Base-by-base conservation (phyloP, 1,140 invertebrate genomes). In the Oncopeltus fasciatus region DNA sequence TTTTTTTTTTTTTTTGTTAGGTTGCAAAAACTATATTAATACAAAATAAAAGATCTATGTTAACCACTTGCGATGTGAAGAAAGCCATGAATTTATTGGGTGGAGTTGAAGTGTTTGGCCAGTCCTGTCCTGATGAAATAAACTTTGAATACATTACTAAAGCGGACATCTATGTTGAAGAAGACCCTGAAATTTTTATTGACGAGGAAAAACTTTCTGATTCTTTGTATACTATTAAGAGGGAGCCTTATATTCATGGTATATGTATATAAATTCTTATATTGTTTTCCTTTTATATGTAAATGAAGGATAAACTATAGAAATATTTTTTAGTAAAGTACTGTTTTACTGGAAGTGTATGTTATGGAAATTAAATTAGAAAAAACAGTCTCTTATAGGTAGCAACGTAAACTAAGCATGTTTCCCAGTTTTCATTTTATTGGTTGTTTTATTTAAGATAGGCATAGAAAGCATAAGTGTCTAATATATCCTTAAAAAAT, bases 181-280 rank as follows among this genome's bases (percentile, higher is more conserved):
- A 65, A 16, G 66, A 67, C 44, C 11, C 33, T 16, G 64, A 65
- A 59, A 51, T 67, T 16, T 63, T 65, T 18, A 60, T 64, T 21
- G 49, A 62, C 26, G 38, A 57, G n/a, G 16, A 59, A 51, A 49
- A 63, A 1, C 24, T 47, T 24, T 26, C 58, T 12, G 51, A 60
- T 20, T 51, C 46, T 49, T 21, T 28, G 24, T 67, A 47, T 53
- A 57, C 38, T 4, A 61, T 63, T 21, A 38, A 28, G 2, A 44
- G 57, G 8, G 63, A 63, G 14, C 63, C 64, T 26, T 64, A 65
- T 61, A 60, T 67, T 18, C 60, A 61, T 59, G 66, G 66, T 67
- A 62, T 31, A 20, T 49, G 18, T 56, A 24, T 16, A 11, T 16
- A 61, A 53, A 8, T 8, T 49, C 9, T 49, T 20, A 24, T 49